These are phyloP conservation scores for Ceraclea dissimilis DNA, from an alignment of 2,888 invertebrate genomes.

Conservation along the genomic window DNA sequence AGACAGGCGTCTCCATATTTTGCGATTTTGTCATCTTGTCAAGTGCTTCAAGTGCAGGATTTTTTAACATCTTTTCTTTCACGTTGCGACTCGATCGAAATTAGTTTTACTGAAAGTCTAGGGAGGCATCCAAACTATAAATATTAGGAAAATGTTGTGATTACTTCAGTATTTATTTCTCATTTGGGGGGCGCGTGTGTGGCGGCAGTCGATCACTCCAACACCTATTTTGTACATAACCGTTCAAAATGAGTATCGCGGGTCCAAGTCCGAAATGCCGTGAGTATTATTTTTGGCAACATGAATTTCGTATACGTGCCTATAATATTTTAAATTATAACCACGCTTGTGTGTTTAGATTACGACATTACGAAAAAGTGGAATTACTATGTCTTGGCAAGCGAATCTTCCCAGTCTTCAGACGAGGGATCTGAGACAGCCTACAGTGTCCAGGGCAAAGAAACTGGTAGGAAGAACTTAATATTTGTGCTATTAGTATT, in stretches of 20 bases:
- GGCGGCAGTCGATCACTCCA: no score
- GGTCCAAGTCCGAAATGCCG: constrained; percentile 18
- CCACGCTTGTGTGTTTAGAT: neutral
- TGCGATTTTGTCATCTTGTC: no score
- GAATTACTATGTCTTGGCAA: constrained; percentile 22
- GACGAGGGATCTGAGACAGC: constrained; percentile 49
- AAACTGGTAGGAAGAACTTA: constrained; percentile 49
- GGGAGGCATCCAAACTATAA: no score
- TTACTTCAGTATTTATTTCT: no score
- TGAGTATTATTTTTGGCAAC: constrained; percentile 8
- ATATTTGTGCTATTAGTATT: constrained; percentile 2
- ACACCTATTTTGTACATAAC: neutral
- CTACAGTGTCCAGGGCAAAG: constrained; percentile 55
- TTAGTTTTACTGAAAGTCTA: no score
- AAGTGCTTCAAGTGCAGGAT: no score
- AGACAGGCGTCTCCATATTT: constrained; percentile 6
- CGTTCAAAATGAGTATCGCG: constrained; percentile 21
- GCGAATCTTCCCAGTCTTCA: constrained; percentile 22
- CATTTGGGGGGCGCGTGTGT: no score
- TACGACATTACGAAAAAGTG: constrained; percentile 1
- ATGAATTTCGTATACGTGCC: neutral
- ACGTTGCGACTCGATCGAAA: constrained; percentile 18
- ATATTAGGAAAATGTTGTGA: no score
- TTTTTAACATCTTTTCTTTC: constrained; percentile 2
- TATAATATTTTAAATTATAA: no score